Evolutionary conservation across 2,888 invertebrate genomes (phyloP), one percentile per base, ranked within the genome.

Genomic region (Tipula lateralis): DNA sequence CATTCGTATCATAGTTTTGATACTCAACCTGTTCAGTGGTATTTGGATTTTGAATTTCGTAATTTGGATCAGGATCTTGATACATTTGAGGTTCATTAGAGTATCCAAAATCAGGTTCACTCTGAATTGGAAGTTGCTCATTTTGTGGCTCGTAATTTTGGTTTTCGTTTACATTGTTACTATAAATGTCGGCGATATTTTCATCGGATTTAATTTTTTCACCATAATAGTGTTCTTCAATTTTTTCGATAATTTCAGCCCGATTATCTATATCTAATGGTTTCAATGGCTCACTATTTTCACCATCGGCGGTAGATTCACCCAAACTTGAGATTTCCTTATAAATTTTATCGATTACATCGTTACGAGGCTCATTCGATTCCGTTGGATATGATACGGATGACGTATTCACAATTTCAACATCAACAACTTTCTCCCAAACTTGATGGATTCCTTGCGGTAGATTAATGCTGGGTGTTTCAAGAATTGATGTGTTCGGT

Each of bases 151-250:
- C 24, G 24, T 66, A 66, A 19, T 66, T 24, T 44, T 44, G 44
- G 9, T n/a, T n/a, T n/a, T 44, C 44, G 44, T n/a, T 44, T 2
- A 44, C 13, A 44, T 44, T 1, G n/a, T 44, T 44, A n/a, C n/a
- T 44, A 16, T 44, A 44, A 44, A 1, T 16, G 4, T 66, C 66
- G 13, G 24, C 24, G 9, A 2, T 24, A 24, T 24, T 66, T 66
- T 24, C 66, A 0, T 66, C 24, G 2, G 66, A 7, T 66, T 66
- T 9, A 66, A 83, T 83, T 32, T 83, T 83, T 34, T 83, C 83
- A 19, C 83, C 83, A 13, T 83, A 83, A 16, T 83, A 83, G 19
- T 34, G 34, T 83, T 83, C 83, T 34, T 83, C 83, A 16, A 83
- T 83, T 83, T 83, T 83, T 13, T 83, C 83, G 34, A 83, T 83